A percentile compares a stretch with the other conserved stretches of the same genome.
These are phyloP conservation scores for Aurelia aurita DNA, from an alignment of 30 jellyfish, hydroid and myxozoan genomes.

Conservation along the genomic window DNA sequence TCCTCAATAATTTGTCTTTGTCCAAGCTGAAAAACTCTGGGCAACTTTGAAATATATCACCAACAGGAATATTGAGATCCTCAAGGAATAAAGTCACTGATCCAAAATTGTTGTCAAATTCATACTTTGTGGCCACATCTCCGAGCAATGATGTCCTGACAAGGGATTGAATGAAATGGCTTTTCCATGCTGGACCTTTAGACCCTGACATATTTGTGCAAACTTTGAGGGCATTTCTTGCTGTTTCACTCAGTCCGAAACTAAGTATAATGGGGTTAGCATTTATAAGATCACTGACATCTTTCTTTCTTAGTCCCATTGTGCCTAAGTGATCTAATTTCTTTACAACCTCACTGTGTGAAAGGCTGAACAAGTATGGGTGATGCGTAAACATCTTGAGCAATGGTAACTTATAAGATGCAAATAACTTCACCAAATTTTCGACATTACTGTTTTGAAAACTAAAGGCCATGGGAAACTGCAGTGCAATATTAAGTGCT, in stretches of 20 bases:
- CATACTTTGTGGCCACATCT: conserved; percentile 32
- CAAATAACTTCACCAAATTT: conserved; percentile 13
- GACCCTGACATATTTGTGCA: conserved; percentile 43
- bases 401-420: conserved; percentile 11
- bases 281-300: conserved; percentile 29
- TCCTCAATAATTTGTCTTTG: conserved; percentile 4
- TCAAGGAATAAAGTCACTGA: conserved; percentile 37
- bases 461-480: conserved; percentile 34
- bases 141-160: conserved; percentile 23
- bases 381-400: conserved; percentile 3
- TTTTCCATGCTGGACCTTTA: conserved; percentile 47
- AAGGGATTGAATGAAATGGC: conserved; percentile 49
- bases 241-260: conserved; percentile 34
- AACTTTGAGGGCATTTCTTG: conserved; percentile 41
- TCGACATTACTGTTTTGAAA: conserved; percentile 14
- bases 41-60: conserved; percentile 20
- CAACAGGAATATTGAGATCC: conserved; percentile 36
- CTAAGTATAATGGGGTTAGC: conserved; percentile 38
- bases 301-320: conserved; percentile 53
- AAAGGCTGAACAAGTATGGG: conserved; percentile 50
- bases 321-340: conserved; percentile 51
- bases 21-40: conserved; percentile 40
- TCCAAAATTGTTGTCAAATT: conserved; percentile 46
- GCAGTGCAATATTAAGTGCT: conserved; percentile 22
- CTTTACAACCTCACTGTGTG: conserved; percentile 33